Conservation (phyloP, 2,113 vertebrate genomes). For the Notarius lentiginosus region DNA sequence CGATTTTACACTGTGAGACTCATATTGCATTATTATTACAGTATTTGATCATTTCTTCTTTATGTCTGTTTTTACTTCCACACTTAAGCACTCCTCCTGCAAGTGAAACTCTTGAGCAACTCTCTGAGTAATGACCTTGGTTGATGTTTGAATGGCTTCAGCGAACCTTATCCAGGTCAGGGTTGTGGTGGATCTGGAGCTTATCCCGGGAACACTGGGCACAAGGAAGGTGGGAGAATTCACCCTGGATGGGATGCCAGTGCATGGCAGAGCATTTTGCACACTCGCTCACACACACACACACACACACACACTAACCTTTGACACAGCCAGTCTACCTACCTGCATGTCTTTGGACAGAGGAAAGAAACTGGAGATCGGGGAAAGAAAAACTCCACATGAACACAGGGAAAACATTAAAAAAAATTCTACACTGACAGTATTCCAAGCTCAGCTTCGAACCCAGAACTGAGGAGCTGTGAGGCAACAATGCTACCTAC, state of each 20-base stretch:
- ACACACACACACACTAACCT: too few species aligned
- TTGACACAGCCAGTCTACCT: not conserved
- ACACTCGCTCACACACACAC: not conserved
- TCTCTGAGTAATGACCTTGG: not conserved
- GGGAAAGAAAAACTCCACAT: not conserved
- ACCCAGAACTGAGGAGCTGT: not conserved
- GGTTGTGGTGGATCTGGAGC: not conserved
- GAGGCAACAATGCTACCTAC: not conserved
- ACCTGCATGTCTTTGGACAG: not conserved
- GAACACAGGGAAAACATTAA: not conserved
- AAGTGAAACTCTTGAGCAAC: not conserved
- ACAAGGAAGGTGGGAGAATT: not conserved
- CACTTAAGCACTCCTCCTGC: not conserved
- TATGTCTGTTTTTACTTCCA: not conserved
- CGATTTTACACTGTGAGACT: not conserved
- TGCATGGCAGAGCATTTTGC: not conserved
- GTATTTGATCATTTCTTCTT: not conserved
- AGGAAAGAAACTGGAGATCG: not conserved
- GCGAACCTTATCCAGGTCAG: not conserved
- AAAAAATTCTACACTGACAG: not conserved
- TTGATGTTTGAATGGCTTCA: not conserved
- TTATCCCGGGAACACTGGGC: not conserved
- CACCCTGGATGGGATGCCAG: not conserved
- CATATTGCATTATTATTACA: not conserved
- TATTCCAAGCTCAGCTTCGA: not conserved